Percentiles rank a stretch among this genome's conserved stretches.
phyloP scores from a whole-genome alignment of 2,113 vertebrate genomes.

The Gymnobelideus leadbeateri region DNA sequence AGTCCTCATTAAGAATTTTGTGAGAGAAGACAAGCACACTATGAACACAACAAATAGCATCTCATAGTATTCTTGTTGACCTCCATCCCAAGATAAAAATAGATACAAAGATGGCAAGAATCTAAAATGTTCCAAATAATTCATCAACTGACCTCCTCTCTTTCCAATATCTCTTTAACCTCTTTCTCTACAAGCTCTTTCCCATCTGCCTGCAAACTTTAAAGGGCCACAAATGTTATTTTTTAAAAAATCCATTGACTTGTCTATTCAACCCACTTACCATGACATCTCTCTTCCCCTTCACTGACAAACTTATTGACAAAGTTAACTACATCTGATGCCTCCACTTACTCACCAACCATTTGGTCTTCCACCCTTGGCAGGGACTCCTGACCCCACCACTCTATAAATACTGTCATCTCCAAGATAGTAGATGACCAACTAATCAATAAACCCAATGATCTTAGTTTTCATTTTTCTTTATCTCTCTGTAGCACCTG shows the following conservation, averaged over 20 bases:
- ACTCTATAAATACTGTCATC: not conserved
- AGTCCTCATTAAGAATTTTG: slow-evolving; percentile 62
- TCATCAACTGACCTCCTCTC: fast-evolving
- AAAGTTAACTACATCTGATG: not conserved
- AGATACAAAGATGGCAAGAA: not conserved
- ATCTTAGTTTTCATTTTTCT: not conserved
- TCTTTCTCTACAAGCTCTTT: not conserved
- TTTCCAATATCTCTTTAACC: not conserved
- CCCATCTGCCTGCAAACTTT: not conserved
- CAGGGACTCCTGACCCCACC: not conserved
- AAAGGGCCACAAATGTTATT: not conserved
- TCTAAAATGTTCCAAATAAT: not conserved
- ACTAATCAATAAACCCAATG: not conserved
- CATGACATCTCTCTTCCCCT: not conserved
- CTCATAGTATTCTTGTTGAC: not conserved
- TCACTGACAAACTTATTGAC: not conserved
- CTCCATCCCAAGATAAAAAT: not conserved
- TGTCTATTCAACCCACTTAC: not conserved
- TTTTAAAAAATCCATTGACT: not conserved
- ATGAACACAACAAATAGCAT: not conserved
- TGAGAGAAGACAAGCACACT: slow-evolving; percentile 3
- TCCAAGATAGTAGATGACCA: not conserved
- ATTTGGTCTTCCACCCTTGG: not conserved
- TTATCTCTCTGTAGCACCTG: not conserved
- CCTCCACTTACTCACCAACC: not conserved